Evolutionary conservation across 2,888 invertebrate species (phyloP), one percentile per base, ranked within the genome.

Genomic region (Cryptus viduatorius): DNA sequence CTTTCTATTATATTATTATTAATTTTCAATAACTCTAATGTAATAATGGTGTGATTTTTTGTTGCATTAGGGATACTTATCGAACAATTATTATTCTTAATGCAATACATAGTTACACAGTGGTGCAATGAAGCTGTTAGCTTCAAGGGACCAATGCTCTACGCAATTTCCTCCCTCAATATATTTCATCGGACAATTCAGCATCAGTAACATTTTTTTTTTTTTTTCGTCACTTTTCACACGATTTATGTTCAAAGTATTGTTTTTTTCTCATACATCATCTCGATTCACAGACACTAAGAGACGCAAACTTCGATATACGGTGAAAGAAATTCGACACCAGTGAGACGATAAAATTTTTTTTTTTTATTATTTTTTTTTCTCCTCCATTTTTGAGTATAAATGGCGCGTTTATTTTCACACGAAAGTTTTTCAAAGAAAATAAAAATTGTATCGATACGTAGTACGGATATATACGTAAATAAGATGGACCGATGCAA

Each of bases 51-150:
- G 91, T 89, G 87, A 90, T 90, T 88, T 86, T 86, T 84, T 83
- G 86, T 91, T 90, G 91, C 90, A 88, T 86, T 79, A 84, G 84
- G 88, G 84, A 87, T 86, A 80, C 78, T 80, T 78, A 86, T 77
- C 81, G n/a, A 69, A 44, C 76, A 59, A 75, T 61, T 79, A 69
- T 37, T 79, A 61, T 86, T 89, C 88, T 88, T 84, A 79, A 82
- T 89, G 89, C 90, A 89, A 90, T 89, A 88, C 79, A 87, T 85
- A 85, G 87, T 90, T 89, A 90, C 89, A 86, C 79, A 82, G 79
- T 79, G 89, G 87, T 90, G 91, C 90, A 89, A 90, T 86, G 88
- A 87, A 90, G 87, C 86, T 88, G 83, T 83, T 86, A 78, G 83
- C 87, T 86, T 87, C 79, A 85, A 84, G 61, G 75, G 87, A 87